phyloP scores from a whole-genome alignment of 1,140 invertebrate species.

The Caenorhabditis briggsae region DNA sequence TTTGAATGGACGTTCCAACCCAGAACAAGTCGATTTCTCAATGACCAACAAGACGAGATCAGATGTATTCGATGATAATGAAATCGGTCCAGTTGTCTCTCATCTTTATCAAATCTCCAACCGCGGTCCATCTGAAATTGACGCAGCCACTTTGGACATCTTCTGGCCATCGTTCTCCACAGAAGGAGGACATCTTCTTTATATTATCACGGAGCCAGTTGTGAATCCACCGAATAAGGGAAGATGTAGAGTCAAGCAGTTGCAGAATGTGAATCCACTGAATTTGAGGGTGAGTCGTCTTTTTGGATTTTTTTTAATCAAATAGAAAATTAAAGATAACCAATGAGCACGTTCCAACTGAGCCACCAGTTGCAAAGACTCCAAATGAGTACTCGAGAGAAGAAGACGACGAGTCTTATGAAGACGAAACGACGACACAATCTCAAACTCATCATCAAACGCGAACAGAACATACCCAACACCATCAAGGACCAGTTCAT shows the following conservation, averaged over 20 bases:
- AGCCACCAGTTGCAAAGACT: conserved; percentile 58
- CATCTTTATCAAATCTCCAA: conserved; percentile 76
- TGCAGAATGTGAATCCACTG: conserved; percentile 75
- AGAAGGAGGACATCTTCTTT: conserved; percentile 74
- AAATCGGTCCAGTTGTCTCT: conserved; percentile 76
- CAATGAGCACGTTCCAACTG: conserved; percentile 74
- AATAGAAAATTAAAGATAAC: conserved; percentile 67
- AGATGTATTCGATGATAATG: conserved; percentile 73
- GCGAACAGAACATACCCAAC: too few relatives aligned
- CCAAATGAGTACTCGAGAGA: conserved; percentile 43
- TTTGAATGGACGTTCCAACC: conserved; percentile 72
- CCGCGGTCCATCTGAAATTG: conserved; percentile 73
- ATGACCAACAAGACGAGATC: conserved; percentile 71
- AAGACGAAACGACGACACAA: conserved; percentile 42
- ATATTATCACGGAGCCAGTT: conserved; percentile 76
- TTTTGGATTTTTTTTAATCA: conserved; percentile 5
- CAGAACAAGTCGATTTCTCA: conserved; percentile 75
- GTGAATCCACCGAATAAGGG: conserved; percentile 74
- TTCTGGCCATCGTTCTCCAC: conserved; percentile 76
- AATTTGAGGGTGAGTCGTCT: conserved; percentile 69
- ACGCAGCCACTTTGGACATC: conserved; percentile 74
- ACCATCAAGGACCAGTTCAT: not conserved
- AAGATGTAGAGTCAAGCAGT: conserved; percentile 73
- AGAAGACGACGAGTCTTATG: conserved; percentile 57
- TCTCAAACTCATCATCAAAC: not conserved